Conservation (phyloP, 2,888 invertebrate species). For the Troides helena region DNA sequence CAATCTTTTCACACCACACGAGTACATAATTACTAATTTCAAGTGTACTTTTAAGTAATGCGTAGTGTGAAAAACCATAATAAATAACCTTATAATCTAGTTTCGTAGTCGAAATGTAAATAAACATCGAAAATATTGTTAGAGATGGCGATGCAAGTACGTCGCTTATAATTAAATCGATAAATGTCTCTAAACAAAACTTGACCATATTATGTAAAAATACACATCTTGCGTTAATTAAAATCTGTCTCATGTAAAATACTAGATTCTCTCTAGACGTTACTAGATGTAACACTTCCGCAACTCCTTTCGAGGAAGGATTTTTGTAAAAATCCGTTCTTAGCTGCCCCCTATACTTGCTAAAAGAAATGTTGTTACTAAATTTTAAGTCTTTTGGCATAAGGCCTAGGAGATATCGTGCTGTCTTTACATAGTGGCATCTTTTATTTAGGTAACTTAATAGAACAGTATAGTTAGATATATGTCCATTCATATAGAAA, state of each 20-base stretch:
- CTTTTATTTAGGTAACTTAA: no score
- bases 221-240: not conserved
- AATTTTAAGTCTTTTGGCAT: no score
- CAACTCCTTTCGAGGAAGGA: no score
- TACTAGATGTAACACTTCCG: no score
- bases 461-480: not conserved
- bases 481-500: not conserved
- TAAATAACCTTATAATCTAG: conserved; percentile 12
- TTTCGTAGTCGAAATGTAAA: not conserved
- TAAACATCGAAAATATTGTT: conserved; percentile 24
- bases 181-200: not conserved
- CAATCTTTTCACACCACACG: conserved; percentile 13
- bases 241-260: conserved; percentile 1
- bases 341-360: no score
- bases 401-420: no score
- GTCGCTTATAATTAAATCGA: not conserved
- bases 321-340: no score
- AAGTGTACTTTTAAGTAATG: not conserved
- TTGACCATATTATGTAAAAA: not conserved
- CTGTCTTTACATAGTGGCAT: no score
- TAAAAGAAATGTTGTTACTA: no score
- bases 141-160: conserved; percentile 25
- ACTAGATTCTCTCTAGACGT: not conserved
- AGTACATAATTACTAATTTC: not conserved
- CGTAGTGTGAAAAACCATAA: conserved; percentile 15